phyloP scores from a whole-genome alignment of 2,113 vertebrate genomes.

The Thryonomys swinderianus region DNA sequence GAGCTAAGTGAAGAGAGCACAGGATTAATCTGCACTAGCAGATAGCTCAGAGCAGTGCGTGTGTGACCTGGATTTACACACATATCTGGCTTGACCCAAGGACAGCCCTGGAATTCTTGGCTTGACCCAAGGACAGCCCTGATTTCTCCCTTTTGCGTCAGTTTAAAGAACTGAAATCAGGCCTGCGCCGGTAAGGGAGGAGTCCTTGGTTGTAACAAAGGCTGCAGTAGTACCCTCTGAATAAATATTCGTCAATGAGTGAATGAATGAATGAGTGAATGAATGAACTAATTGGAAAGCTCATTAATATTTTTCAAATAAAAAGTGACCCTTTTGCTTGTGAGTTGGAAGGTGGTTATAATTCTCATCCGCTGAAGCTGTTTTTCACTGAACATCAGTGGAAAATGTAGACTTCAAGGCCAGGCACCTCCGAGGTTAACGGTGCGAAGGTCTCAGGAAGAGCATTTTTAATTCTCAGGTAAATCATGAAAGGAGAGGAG shows the following conservation, averaged over 20 bases:
- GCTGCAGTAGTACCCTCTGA: not conserved
- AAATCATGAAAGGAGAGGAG: not conserved
- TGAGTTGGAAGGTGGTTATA: not conserved
- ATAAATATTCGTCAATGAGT: not conserved
- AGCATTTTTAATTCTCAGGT: conserved; percentile 33
- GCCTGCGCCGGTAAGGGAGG: not conserved
- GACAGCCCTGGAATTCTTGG: not conserved
- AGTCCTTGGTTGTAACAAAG: not conserved
- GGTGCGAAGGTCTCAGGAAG: not conserved
- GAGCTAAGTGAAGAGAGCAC: conserved; percentile 26
- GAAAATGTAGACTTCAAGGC: not conserved
- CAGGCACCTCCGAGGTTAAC: not conserved
- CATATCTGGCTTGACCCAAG: not conserved
- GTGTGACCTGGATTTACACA: not conserved
- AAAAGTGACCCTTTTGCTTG: not conserved
- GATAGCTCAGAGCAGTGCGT: not conserved
- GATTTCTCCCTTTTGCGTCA: not conserved
- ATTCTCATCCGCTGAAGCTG: not conserved
- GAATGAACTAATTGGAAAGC: not conserved
- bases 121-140: not conserved
- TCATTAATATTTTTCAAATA: not conserved
- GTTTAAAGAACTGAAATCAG: not conserved
- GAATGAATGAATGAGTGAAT: not conserved
- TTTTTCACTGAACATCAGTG: not conserved
- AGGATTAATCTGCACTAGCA: not conserved